Conservation (phyloP, 2,113 vertebrate genomes). For the Anser brachyrhynchus region DNA sequence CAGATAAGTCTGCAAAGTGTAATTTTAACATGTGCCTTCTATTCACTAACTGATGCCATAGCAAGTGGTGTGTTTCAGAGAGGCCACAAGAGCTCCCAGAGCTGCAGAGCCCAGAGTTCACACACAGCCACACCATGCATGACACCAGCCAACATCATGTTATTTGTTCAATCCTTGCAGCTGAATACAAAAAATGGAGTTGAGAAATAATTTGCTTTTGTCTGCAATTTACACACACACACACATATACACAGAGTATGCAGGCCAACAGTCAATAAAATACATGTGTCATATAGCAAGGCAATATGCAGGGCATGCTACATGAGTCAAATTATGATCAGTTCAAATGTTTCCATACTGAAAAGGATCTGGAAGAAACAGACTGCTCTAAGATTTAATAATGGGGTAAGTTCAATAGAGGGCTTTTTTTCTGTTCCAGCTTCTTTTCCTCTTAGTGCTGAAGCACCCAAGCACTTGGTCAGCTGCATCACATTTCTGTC, state of each 20-base stretch:
- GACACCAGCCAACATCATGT: neutral
- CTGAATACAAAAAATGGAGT: conserved; percentile 13
- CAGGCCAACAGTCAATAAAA: neutral
- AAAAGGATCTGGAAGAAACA: neutral
- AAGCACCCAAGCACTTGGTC: neutral
- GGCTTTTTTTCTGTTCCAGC: neutral
- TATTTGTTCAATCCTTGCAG: neutral
- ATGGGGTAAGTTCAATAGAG: rapidly evolving
- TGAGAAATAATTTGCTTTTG: neutral
- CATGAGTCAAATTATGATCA: neutral
- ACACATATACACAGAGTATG: neutral
- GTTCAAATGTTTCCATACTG: neutral
- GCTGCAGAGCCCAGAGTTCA: neutral
- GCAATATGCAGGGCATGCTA: neutral
- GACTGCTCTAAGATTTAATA: neutral
- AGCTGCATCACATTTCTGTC: neutral
- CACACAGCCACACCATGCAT: neutral
- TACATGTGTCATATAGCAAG: neutral
- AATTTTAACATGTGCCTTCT: neutral
- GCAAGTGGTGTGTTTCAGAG: neutral
- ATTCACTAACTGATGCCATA: neutral
- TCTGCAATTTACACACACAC: neutral
- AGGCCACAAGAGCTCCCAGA: neutral
- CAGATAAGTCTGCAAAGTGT: neutral
- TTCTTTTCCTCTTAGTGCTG: neutral